These are phyloP conservation scores for Drosophila borborema DNA, from an alignment of 2,888 invertebrate species.

Conservation along the genomic window DNA sequence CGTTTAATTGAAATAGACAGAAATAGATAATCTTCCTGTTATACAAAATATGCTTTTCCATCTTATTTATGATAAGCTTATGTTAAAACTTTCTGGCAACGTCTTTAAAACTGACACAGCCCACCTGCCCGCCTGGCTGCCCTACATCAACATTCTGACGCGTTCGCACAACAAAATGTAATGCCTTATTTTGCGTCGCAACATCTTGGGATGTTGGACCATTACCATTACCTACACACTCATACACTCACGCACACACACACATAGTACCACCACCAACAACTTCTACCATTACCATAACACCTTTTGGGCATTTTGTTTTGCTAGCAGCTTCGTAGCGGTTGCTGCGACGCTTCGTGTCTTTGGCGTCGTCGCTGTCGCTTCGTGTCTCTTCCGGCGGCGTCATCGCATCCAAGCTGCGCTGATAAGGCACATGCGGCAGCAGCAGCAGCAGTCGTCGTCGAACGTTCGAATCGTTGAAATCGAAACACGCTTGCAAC, in stretches of 20 bases:
- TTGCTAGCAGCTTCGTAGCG: slow-evolving; percentile 64
- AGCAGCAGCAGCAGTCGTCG: slow-evolving; percentile 58
- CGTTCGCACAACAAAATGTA: slow-evolving; percentile 39
- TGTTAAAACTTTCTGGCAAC: slow-evolving; percentile 50
- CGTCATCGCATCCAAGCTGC: slow-evolving; percentile 29
- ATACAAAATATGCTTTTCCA: neutral
- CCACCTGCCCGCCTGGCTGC: slow-evolving; percentile 43
- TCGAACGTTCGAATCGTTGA: slow-evolving; percentile 57
- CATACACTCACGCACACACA: neutral
- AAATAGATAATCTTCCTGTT: too few species aligned
- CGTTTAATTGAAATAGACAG: too few species aligned
- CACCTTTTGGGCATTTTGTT: slow-evolving; percentile 69
- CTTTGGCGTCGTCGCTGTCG: slow-evolving; percentile 4
- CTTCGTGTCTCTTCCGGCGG: slow-evolving; percentile 37
- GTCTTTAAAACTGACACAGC: slow-evolving; percentile 12
- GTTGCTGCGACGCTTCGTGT: slow-evolving; percentile 38
- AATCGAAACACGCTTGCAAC: slow-evolving; percentile 28
- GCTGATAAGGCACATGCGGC: slow-evolving; percentile 59
- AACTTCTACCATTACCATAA: slow-evolving; percentile 53
- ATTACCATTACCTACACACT: slow-evolving; percentile 23
- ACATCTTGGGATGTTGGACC: slow-evolving; percentile 44
- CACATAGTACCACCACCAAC: slow-evolving; percentile 1
- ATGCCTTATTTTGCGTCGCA: slow-evolving; percentile 58
- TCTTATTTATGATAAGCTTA: neutral
- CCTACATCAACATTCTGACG: slow-evolving; percentile 55